phyloP scores from a whole-genome alignment of 1,140 invertebrate genomes.

The Drosophila sp. region DNA sequence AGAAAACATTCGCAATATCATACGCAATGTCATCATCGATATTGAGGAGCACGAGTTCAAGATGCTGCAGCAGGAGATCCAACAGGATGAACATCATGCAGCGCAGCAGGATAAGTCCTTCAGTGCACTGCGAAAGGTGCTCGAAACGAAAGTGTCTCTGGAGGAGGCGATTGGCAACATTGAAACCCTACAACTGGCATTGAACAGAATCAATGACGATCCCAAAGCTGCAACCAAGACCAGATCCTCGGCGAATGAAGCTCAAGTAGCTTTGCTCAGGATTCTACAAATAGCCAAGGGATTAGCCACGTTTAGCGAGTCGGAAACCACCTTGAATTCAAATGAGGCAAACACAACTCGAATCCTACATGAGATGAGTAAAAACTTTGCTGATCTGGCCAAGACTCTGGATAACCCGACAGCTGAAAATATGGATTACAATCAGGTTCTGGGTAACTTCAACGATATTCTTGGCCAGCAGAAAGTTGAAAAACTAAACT shows the following conservation, averaged over 20 bases:
- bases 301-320: constrained; percentile 60
- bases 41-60: constrained; percentile 80
- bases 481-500: constrained; percentile 42
- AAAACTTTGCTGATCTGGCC: constrained; percentile 66
- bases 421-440: constrained; percentile 44
- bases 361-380: constrained; percentile 63
- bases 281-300: constrained; percentile 67
- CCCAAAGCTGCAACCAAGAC: constrained; percentile 31
- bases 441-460: constrained; percentile 49
- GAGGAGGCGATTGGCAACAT: constrained; percentile 68
- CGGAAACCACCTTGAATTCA: constrained; percentile 55
- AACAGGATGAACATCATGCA: constrained; percentile 66
- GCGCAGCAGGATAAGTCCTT: constrained; percentile 73
- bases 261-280: constrained; percentile 56
- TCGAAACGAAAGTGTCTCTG: constrained; percentile 70
- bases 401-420: constrained; percentile 50
- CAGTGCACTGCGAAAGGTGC: constrained; percentile 64
- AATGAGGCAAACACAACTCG: constrained; percentile 61
- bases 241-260: constrained; percentile 55
- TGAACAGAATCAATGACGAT: constrained; percentile 58
- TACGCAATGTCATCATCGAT: constrained; percentile 73
- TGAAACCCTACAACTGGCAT: constrained; percentile 57
- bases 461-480: constrained; percentile 62
- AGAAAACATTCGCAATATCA: constrained; percentile 67
- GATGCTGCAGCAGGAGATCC: constrained; percentile 76